phyloP scores from a whole-genome alignment of 2,888 invertebrate genomes.

The Unio delphinus region DNA sequence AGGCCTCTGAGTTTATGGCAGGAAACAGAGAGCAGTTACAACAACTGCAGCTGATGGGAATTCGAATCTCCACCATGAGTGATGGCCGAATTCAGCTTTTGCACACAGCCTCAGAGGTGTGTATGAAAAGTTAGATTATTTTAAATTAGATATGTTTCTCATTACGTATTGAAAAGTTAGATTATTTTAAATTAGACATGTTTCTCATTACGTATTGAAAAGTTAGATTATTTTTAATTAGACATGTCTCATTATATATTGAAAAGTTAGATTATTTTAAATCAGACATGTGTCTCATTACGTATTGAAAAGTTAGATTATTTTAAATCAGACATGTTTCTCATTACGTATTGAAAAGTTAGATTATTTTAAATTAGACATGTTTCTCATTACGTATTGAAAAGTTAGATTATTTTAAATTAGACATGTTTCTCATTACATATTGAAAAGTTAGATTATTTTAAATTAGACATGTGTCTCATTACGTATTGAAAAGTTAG shows the following conservation, averaged over 20 bases:
- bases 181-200: no score
- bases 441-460: no score
- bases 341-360: not conserved
- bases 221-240: no score
- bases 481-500: no score
- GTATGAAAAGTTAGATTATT: not conserved
- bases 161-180: not conserved
- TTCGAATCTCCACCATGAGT: slow-evolving; percentile 87
- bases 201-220: no score
- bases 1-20: slow-evolving; percentile 76
- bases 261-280: no score
- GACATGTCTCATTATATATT: no score
- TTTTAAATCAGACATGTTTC: not conserved
- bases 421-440: not conserved
- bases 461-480: not conserved
- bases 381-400: not conserved
- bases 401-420: no score
- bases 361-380: no score
- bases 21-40: slow-evolving; percentile 90
- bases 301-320: no score
- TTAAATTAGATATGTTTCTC: not conserved
- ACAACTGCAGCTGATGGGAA: slow-evolving; percentile 93
- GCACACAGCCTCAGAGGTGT: slow-evolving; percentile 85
- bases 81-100: slow-evolving; percentile 94
- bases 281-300: not conserved